Conservation (phyloP, 2,113 vertebrate genomes). For the Dolichallabes microphthalmus region DNA sequence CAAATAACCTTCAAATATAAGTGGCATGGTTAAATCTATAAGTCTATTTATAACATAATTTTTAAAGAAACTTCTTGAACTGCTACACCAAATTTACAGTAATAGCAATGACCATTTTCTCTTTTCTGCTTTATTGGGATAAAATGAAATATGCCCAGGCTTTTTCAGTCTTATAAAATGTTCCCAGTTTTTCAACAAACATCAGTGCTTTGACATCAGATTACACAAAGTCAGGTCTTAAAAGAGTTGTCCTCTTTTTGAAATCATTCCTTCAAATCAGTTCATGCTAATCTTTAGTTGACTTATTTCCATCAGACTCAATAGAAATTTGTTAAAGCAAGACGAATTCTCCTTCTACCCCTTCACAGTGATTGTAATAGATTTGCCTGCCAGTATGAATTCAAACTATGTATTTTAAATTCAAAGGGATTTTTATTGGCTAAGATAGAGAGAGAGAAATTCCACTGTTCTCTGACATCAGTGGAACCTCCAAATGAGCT, state of each 20-base stretch:
- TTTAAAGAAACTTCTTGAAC: background rate
- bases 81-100: background rate
- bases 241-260: background rate
- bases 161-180: conserved; percentile 54
- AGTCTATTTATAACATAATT: background rate
- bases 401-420: conserved; percentile 5
- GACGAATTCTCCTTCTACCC: too few species aligned
- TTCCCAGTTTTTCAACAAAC: conserved; percentile 60
- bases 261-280: background rate
- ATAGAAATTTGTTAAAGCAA: background rate
- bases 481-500: background rate
- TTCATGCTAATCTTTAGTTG: background rate
- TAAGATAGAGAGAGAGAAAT: background rate
- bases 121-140: conserved; percentile 64
- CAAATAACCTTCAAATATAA: background rate
- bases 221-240: conserved; percentile 48
- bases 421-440: background rate
- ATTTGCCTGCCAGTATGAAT: conserved; percentile 12
- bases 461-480: background rate
- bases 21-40: background rate
- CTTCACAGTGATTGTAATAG: background rate
- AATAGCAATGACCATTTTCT: conserved; percentile 8
- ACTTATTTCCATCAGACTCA: background rate
- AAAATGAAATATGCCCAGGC: conserved; percentile 66
- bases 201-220: conserved; percentile 58